These are phyloP conservation scores for Meteorus sp. DNA, from an alignment of 1,140 invertebrate species.

Conservation along the genomic window DNA sequence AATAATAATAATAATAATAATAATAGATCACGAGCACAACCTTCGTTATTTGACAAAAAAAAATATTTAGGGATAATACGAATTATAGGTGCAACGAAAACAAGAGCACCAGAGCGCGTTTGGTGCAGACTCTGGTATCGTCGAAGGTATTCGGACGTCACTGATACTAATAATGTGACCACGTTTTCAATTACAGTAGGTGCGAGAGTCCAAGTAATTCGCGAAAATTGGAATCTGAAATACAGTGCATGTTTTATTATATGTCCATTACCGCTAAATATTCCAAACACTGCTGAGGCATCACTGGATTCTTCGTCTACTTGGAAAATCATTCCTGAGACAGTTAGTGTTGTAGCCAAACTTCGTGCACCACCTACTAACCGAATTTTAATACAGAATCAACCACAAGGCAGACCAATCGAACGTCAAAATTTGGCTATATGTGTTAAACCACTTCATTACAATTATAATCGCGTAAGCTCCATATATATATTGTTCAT, in stretches of 20 bases:
- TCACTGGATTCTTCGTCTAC: background rate
- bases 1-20: slow-evolving; percentile 9
- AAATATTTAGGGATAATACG: slow-evolving; percentile 64
- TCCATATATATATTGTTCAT: no score
- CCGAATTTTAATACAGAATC: slow-evolving; percentile 60
- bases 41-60: no score
- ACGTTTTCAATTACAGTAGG: slow-evolving; percentile 68
- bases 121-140: slow-evolving; percentile 84
- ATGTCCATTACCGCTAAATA: slow-evolving; percentile 69
- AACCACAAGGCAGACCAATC: slow-evolving; percentile 55
- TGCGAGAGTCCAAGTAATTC: slow-evolving; percentile 80
- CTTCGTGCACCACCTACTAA: slow-evolving; percentile 66
- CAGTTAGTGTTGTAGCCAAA: slow-evolving; percentile 67
- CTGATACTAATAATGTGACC: no score
- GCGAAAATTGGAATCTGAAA: slow-evolving; percentile 93
- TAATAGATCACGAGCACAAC: background rate
- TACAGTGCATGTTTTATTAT: slow-evolving; percentile 90
- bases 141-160: slow-evolving; percentile 46
- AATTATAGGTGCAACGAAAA: slow-evolving; percentile 86
- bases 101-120: slow-evolving; percentile 78
- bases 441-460: slow-evolving; percentile 94
- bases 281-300: slow-evolving; percentile 39
- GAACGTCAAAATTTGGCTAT: slow-evolving; percentile 67
- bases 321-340: slow-evolving; percentile 55
- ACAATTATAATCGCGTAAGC: slow-evolving; percentile 76